A percentile compares a stretch with the other conserved stretches of the same genome.
These are phyloP conservation scores for Melanerpes aurifrons DNA, from an alignment of 2,113 vertebrate species.

Conservation along the genomic window DNA sequence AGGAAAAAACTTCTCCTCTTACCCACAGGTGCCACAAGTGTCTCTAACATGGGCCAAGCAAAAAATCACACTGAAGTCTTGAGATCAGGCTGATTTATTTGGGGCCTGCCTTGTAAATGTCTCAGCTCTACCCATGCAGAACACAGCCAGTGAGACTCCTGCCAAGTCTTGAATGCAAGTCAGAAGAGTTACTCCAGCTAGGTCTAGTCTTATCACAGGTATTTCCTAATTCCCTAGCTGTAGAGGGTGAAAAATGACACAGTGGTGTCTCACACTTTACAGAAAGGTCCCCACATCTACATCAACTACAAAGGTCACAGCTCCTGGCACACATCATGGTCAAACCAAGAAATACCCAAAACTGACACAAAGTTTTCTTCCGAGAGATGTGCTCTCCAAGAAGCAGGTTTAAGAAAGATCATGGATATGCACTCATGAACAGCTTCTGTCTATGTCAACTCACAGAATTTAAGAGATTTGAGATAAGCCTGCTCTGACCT, in stretches of 20 bases:
- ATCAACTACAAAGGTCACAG: not conserved
- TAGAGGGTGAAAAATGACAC: not conserved
- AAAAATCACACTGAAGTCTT: not conserved
- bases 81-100: not conserved
- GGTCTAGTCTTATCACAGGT: not conserved
- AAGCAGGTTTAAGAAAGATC: not conserved
- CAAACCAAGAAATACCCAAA: not conserved
- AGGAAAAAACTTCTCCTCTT: slow-evolving; percentile 51
- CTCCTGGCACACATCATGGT: fast-evolving
- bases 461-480: not conserved
- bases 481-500: not conserved
- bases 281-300: not conserved
- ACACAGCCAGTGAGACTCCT: fast-evolving
- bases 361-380: not conserved
- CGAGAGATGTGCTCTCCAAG: not conserved
- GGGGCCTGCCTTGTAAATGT: not conserved
- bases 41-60: not conserved
- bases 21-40: not conserved
- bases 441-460: not conserved
- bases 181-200: not conserved
- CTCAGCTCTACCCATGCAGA: not conserved
- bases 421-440: not conserved
- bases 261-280: not conserved
- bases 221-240: not conserved
- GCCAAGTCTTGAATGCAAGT: not conserved